A percentile compares a stretch with the other conserved stretches of the same genome.
These are phyloP conservation scores for Hyperoplus immaculatus DNA, from an alignment of 2,797 vertebrate genomes.

Conservation along the genomic window DNA sequence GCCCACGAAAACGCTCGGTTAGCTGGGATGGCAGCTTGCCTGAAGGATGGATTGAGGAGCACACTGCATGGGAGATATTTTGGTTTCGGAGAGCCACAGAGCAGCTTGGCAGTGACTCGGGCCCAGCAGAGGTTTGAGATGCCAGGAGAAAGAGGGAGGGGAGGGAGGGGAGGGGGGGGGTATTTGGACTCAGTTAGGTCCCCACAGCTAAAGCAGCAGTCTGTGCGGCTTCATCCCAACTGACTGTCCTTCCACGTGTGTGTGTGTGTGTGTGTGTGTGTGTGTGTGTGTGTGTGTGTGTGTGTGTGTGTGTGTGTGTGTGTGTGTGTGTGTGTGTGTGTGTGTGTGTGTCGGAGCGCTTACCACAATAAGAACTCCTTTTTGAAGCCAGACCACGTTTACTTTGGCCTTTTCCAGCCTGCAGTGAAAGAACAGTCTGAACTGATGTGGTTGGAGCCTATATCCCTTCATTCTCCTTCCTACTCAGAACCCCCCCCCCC, in stretches of 20 bases:
- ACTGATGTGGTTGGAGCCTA: slow-evolving; percentile 43
- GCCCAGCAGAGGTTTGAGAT: slow-evolving; percentile 44
- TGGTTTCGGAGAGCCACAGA: slow-evolving; percentile 45
- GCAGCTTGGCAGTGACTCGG: slow-evolving; percentile 49
- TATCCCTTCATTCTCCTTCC: slow-evolving; percentile 16
- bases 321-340: too few relatives aligned
- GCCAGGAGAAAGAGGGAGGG: background rate
- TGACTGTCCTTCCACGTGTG: slow-evolving; percentile 50
- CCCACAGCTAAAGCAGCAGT: slow-evolving; percentile 38
- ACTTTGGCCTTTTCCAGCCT: slow-evolving; percentile 40
- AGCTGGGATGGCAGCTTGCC: slow-evolving; percentile 52
- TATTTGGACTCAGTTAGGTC: slow-evolving; percentile 45
- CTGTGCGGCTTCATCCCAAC: slow-evolving; percentile 46
- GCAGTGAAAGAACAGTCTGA: slow-evolving; percentile 33
- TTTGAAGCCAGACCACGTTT: slow-evolving; percentile 46
- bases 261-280: too few relatives aligned
- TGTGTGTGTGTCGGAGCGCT: background rate
- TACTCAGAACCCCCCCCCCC: slow-evolving; percentile 1
- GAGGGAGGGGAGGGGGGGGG: background rate
- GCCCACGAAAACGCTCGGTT: slow-evolving; percentile 35
- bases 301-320: too few relatives aligned
- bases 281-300: too few relatives aligned
- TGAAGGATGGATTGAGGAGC: slow-evolving; percentile 29
- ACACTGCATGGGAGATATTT: slow-evolving; percentile 59
- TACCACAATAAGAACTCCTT: slow-evolving; percentile 32